Evolutionary conservation across 2,113 vertebrate genomes (phyloP).

Genomic region (Petrocephalus microphthalmus): DNA sequence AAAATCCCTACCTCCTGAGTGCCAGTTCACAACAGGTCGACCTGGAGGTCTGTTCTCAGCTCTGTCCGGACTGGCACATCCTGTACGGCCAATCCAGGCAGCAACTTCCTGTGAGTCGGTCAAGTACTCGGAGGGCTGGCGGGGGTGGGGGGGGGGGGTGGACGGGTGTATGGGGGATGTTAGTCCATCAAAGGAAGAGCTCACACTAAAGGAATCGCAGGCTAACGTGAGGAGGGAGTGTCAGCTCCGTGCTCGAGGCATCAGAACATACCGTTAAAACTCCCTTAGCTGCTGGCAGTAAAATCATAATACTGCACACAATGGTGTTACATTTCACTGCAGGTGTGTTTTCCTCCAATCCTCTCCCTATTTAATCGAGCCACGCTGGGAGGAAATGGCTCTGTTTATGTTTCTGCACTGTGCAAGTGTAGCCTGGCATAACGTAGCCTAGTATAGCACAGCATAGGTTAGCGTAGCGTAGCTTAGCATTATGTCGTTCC

Average conservation of each 20-base stretch:
- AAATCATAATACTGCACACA: neutral
- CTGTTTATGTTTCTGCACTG: neutral
- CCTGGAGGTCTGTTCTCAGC: neutral
- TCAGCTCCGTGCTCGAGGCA: neutral
- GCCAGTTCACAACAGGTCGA: neutral
- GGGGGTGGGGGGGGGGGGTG: neutral
- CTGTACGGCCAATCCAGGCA: neutral
- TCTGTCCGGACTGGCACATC: neutral
- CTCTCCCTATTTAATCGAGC: neutral
- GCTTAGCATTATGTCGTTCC: neutral
- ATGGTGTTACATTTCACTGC: neutral
- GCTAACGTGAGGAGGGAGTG: neutral
- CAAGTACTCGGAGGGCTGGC: neutral
- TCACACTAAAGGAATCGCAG: neutral
- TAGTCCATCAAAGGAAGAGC: neutral
- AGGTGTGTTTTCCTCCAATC: neutral
- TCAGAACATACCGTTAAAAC: neutral
- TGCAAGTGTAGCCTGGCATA: neutral
- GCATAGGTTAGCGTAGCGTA: neutral
- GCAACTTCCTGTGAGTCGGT: neutral
- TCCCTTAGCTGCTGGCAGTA: neutral
- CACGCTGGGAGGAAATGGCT: neutral
- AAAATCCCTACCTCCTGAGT: neutral
- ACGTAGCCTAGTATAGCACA: neutral
- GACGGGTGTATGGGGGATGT: neutral